A percentile compares a stretch with the other conserved stretches of the same genome.
phyloP scores from a whole-genome alignment of 2,888 invertebrate genomes.

The Machimus rusticus region DNA sequence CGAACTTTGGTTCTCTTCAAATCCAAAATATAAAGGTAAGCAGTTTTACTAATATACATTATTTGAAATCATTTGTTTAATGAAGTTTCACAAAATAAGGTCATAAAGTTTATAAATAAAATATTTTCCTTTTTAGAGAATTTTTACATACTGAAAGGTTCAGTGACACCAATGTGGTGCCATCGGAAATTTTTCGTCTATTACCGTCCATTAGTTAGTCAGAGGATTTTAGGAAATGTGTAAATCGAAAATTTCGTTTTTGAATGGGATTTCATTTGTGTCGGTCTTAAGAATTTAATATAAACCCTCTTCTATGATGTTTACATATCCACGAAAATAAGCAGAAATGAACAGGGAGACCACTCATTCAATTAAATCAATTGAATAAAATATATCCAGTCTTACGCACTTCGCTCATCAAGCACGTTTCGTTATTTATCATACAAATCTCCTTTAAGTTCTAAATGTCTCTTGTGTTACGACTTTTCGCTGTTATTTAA shows the following conservation, averaged over 20 bases:
- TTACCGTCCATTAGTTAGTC: too few relatives aligned
- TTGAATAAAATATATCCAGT: not conserved
- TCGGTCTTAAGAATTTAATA: not conserved
- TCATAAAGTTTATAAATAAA: too few relatives aligned
- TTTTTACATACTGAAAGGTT: too few relatives aligned
- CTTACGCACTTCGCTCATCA: not conserved
- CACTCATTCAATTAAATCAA: not conserved
- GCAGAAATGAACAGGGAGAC: not conserved
- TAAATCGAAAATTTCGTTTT: not conserved
- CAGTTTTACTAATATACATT: too few relatives aligned
- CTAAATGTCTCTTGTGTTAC: not conserved
- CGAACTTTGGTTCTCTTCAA: too few relatives aligned
- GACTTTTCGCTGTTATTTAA: not conserved
- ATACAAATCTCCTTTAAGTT: not conserved
- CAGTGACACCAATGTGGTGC: too few relatives aligned
- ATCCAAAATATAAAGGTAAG: too few relatives aligned
- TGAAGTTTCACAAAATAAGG: too few relatives aligned
- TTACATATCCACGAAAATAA: not conserved
- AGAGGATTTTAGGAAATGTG: not conserved
- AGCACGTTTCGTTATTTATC: not conserved
- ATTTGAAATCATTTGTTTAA: too few relatives aligned
- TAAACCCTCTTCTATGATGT: not conserved
- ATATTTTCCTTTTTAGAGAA: too few relatives aligned
- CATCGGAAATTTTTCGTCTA: too few relatives aligned
- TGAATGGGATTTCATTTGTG: not conserved